A percentile compares a stretch with the other conserved stretches of the same genome.
phyloP scores from a whole-genome alignment of 2,113 vertebrate species.

The Donacobius atricapilla region DNA sequence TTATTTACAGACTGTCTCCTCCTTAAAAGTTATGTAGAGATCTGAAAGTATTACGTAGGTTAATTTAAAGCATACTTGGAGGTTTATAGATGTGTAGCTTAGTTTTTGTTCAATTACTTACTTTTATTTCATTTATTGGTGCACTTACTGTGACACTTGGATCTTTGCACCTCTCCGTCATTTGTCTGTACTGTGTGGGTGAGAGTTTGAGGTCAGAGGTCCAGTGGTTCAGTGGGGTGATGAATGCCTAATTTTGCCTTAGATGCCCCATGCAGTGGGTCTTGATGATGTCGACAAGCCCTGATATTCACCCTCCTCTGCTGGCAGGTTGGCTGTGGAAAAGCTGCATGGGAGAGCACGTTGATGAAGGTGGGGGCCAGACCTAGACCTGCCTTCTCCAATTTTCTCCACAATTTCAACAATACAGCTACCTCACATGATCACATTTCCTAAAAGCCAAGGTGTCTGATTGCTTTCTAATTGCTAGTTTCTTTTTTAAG shows the following conservation, averaged over 20 bases:
- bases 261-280: neutral
- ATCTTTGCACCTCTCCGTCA: neutral
- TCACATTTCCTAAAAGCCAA: neutral
- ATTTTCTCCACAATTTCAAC: neutral
- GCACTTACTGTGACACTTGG: accelerated
- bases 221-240: neutral
- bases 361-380: neutral
- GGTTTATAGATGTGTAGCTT: neutral
- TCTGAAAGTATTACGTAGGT: neutral
- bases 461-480: neutral
- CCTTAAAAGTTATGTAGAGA: neutral
- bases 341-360: neutral
- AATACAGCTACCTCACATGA: neutral
- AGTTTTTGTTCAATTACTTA: neutral
- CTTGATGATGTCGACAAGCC: accelerated
- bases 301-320: neutral
- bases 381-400: neutral
- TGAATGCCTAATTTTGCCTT: neutral
- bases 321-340: neutral
- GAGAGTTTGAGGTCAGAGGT: neutral
- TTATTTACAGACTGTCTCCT: neutral
- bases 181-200: accelerated
- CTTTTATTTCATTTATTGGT: neutral
- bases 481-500: neutral
- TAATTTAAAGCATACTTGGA: neutral